Evolutionary conservation across 92 coral and sea anemone species (phyloP).

Genomic region (Meandrina meandrites): DNA sequence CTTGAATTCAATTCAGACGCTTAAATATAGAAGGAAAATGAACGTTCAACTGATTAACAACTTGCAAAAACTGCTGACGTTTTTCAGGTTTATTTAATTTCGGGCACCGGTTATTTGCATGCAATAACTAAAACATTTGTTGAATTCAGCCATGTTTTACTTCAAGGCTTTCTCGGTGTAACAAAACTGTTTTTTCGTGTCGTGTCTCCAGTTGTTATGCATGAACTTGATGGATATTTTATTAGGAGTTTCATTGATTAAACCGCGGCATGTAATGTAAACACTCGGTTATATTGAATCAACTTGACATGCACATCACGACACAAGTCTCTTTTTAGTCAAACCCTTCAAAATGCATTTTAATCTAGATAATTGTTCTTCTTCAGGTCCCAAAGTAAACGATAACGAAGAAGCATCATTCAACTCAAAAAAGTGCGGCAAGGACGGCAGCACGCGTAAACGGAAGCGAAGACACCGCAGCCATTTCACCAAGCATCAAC

Average conservation of each 20-base stretch:
- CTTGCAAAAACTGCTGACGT: neutral
- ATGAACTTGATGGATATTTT: neutral
- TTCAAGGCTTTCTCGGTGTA: no score
- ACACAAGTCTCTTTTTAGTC: neutral
- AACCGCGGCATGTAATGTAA: neutral
- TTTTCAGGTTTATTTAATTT: no score
- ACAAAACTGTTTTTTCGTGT: no score
- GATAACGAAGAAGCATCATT: neutral
- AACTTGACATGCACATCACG: neutral
- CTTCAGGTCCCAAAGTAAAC: neutral
- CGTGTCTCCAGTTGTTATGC: no score
- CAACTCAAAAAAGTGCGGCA: neutral
- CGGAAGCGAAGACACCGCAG: conserved; percentile 59
- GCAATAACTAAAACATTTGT: no score
- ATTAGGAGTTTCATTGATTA: neutral
- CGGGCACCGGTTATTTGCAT: no score
- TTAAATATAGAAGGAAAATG: neutral
- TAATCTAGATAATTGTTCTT: neutral
- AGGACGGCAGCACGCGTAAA: neutral
- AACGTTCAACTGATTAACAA: neutral
- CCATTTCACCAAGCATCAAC: conserved; percentile 66
- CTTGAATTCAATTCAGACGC: neutral
- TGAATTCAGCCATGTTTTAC: neutral
- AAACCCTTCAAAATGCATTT: neutral
- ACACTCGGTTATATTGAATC: neutral